Evolutionary conservation across 2,888 invertebrate species (phyloP), one percentile per base, ranked within the genome.

Genomic region (Nephrotoma flavescens): DNA sequence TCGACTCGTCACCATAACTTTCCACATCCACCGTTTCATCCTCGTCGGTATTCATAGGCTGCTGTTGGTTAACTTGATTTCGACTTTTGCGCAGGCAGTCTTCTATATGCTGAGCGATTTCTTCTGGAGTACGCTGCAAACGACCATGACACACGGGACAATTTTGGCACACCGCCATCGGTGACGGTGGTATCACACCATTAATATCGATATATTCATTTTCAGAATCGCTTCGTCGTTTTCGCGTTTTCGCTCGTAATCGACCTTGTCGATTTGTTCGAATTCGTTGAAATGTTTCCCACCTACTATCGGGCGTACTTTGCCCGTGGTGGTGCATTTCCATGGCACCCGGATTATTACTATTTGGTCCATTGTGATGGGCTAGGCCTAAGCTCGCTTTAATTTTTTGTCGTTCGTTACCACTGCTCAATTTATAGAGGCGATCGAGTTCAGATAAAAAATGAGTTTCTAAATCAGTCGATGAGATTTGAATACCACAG

Each of bases 21-120:
- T 94, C 94, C 19, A 94, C 94, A 89, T 95, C 95, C 6, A 95
- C 94, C 0, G 94, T 94, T 91, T 95, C 95, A 88, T 95, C 94
- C 90, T 95, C 95, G 19, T 94, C 94, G 83, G 44, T 83, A 15
- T 83, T 85, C 42, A 42, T 44, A n/a, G 42, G 44, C 15, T 41
- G 44, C 15, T 41, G 19, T 57, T 86, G 44, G 57, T 52, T 52
- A 9, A 42, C 45, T 19, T 71, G 42, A 41, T 42, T 86, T 42
- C 44, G 12, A 90, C 93, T 93, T 92, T 93, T 93, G 90, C 93
- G 91, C 86, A 94, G 90, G 90, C 94, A 94, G 86, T 94, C 93
- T 90, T 95, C 95, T 41, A 94, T 93, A 89, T 95, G 94, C 89
- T 93, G 92, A 88, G 94, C 94, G 83, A 95, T 90, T 89, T 94